Percentiles rank a stretch among this genome's conserved stretches.
phyloP scores from a whole-genome alignment of 1,140 invertebrate species.

The Heliconius hermathena region DNA sequence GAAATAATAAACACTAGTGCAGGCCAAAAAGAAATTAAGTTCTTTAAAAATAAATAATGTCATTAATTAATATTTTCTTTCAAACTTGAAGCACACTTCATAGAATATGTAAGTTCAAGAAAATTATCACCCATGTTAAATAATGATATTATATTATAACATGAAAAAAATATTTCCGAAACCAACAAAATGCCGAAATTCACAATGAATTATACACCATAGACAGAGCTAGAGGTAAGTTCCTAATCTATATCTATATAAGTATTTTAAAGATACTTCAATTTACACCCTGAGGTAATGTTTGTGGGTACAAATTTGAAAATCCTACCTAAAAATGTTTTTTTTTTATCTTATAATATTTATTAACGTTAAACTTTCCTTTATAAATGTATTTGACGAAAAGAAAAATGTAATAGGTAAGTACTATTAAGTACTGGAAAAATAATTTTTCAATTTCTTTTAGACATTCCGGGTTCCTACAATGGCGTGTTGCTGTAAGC shows the following conservation, averaged over 20 bases:
- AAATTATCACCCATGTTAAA: neutral
- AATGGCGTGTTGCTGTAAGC: constrained; percentile 71
- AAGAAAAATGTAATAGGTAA: no score
- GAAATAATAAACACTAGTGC: neutral
- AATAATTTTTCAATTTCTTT: neutral
- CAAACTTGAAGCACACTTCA: neutral
- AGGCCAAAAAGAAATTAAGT: neutral
- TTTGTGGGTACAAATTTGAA: no score
- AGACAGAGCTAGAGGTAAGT: constrained; percentile 27
- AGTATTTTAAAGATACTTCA: neutral
- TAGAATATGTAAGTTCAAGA: neutral
- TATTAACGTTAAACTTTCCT: neutral
- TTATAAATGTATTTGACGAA: neutral
- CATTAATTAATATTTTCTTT: neutral
- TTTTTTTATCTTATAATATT: no score
- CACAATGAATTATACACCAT: constrained; percentile 22
- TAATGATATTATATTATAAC: neutral
- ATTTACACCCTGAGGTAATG: no score
- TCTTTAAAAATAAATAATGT: neutral
- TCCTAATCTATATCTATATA: neutral
- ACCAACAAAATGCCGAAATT: constrained; percentile 31
- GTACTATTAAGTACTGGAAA: neutral
- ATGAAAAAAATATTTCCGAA: neutral
- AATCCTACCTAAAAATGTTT: no score
- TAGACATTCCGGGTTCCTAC: constrained; percentile 24